A percentile compares a stretch with the other conserved stretches of the same genome.
phyloP scores from a whole-genome alignment of 1,140 invertebrate genomes.

The Zaprionus nigranus region DNA sequence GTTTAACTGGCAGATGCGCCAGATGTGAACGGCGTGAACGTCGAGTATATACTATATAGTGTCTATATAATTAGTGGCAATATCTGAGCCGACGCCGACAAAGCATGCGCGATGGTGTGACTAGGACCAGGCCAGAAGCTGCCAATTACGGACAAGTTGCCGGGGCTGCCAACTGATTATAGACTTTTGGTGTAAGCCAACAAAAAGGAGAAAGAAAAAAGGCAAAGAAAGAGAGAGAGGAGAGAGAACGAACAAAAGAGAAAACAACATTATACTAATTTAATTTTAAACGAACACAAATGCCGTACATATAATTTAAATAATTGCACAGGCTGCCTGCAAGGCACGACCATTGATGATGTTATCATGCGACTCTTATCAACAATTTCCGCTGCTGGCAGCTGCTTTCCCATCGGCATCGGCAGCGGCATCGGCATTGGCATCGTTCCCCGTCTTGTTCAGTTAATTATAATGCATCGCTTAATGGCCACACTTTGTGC shows the following conservation, averaged over 20 bases:
- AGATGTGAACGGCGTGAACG: conserved; percentile 7
- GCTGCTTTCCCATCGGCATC: conserved; percentile 46
- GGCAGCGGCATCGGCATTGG: conserved; percentile 9
- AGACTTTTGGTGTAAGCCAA: conserved; percentile 45
- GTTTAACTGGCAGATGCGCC: conserved; percentile 56
- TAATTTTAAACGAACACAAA: conserved; percentile 79
- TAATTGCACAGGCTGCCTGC: conserved; percentile 65
- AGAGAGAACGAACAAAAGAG: conserved; percentile 16
- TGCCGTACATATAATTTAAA: conserved; percentile 72
- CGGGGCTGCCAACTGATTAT: conserved; percentile 35
- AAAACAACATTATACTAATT: conserved; percentile 74
- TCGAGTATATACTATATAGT: not conserved
- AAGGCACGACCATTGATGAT: conserved; percentile 69
- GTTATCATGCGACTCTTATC: conserved; percentile 74
- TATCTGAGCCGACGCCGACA: conserved; percentile 61
- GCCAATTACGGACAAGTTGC: conserved; percentile 46
- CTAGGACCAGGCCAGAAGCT: conserved; percentile 28
- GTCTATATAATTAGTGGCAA: conserved; percentile 66
- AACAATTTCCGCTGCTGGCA: conserved; percentile 71
- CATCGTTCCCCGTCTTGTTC: conserved; percentile 48
- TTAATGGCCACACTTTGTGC: conserved; percentile 72
- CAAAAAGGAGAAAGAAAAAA: conserved; percentile 8
- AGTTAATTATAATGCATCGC: conserved; percentile 73
- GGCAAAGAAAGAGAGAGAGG: not conserved
- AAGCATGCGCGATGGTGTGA: conserved; percentile 52